Evolutionary conservation across 1,140 invertebrate species (phyloP), one percentile per base, ranked within the genome.

Genomic region (Coelopa frigida): DNA sequence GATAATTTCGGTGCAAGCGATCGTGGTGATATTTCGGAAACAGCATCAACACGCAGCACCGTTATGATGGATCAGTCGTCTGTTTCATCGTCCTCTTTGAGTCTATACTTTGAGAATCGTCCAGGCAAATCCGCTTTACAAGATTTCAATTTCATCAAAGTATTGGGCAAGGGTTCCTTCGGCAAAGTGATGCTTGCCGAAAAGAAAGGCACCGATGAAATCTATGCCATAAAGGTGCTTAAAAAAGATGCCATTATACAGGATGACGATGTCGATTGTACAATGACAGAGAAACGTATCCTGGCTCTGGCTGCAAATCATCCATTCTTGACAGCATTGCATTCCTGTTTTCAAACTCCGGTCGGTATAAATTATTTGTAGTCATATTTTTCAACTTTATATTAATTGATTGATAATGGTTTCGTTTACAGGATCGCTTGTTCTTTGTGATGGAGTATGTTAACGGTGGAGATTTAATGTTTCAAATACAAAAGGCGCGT

Each of bases 241-340:
- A 98, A 98, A 73, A 99, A 99, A 72, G 94, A 98, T 74, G 92
- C 94, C 2, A 99, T 99, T 51, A 85, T 99, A 56, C 95, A 98
- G 75, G 96, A 99, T 72, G 96, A 99, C 71, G 96, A 99, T 75
- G 95, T 98, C 12, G 96, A 99, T 70, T 99, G 95, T 73, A 99
- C 95, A 27, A 96, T 99, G 84, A 98, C 95, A 27, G 96, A 99
- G 71, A 94, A 97, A 70, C 77, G 94, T 57, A 98, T 99, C 60
- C 78, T 99, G 50, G 91, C 92, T 27, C 73, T 99, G 54, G 92
- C 95, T 18, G 94, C 94, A 36, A 90, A 88, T 55, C 96, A 99
- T 78, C 96, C 97, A 20, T 99, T 99, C 73, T 81, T 99, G 24
- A 98, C 94, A 50, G 94, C 94, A 48, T 79, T 99, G 53, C 92